Percentiles rank a stretch among this genome's conserved stretches.
Evolutionary conservation across 1,140 invertebrate genomes (phyloP).

Genomic region (Trichonephila inaurata): DNA sequence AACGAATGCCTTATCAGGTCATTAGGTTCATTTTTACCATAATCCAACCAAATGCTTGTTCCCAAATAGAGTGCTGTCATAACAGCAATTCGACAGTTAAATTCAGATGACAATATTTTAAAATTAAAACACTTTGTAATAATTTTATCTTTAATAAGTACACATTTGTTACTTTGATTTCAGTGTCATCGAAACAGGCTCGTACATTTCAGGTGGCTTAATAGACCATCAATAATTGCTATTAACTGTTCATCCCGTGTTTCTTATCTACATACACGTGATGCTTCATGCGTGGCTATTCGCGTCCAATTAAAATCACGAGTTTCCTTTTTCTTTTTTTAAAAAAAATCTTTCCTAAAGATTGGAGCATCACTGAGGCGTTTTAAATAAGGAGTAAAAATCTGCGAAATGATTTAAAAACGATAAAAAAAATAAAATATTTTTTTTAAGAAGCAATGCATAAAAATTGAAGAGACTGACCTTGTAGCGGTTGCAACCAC

Average conservation of each 20-base stretch:
- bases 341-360: neutral
- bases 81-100: too few relatives aligned
- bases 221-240: neutral
- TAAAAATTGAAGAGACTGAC: neutral
- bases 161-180: neutral
- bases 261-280: slow-evolving; percentile 4
- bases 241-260: neutral
- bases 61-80: too few relatives aligned
- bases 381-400: too few relatives aligned
- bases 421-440: neutral
- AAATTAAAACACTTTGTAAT: too few relatives aligned
- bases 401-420: too few relatives aligned
- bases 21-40: too few relatives aligned
- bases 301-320: too few relatives aligned
- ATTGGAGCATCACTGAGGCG: neutral
- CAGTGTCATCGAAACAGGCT: too few relatives aligned
- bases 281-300: neutral
- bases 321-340: neutral
- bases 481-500: neutral
- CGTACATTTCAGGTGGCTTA: too few relatives aligned
- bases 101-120: too few relatives aligned
- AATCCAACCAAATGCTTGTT: too few relatives aligned
- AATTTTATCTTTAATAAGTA: neutral
- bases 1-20: too few relatives aligned
- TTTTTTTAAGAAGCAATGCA: neutral